A percentile compares a stretch with the other conserved stretches of the same genome.
phyloP scores from a whole-genome alignment of 2,888 invertebrate genomes.

The Lepidochitona cinerea region DNA sequence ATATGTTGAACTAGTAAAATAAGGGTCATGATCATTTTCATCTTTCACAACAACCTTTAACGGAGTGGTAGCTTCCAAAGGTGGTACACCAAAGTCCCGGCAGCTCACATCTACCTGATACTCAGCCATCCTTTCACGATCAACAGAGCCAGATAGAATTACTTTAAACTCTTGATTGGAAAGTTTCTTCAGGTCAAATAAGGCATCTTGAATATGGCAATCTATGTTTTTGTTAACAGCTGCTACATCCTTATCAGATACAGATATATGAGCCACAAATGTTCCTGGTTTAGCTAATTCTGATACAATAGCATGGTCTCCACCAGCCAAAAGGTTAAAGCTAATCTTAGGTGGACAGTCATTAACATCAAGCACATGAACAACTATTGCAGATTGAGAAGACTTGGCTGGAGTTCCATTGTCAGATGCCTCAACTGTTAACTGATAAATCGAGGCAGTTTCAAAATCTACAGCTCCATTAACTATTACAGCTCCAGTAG shows the following conservation, averaged over 20 bases:
- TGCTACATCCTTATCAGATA: conserved; percentile 2
- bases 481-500: background rate
- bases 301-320: background rate
- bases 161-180: conserved; percentile 5
- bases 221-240: background rate
- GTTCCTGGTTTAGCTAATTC: conserved; percentile 3
- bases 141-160: background rate
- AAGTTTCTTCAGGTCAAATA: background rate
- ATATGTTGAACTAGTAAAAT: background rate
- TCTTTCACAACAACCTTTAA: background rate
- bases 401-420: background rate
- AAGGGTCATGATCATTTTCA: conserved; percentile 9
- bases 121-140: background rate
- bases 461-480: background rate
- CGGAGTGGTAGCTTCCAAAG: background rate
- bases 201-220: background rate
- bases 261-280: conserved; percentile 11
- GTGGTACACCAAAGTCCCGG: background rate
- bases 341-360: conserved; percentile 4
- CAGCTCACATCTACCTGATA: background rate
- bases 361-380: conserved; percentile 12
- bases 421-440: background rate
- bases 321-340: conserved; percentile 8
- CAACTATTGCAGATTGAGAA: background rate
- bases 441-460: background rate